phyloP scores from a whole-genome alignment of 2,113 vertebrate species.

The Pelvicachromis taeniatus region DNA sequence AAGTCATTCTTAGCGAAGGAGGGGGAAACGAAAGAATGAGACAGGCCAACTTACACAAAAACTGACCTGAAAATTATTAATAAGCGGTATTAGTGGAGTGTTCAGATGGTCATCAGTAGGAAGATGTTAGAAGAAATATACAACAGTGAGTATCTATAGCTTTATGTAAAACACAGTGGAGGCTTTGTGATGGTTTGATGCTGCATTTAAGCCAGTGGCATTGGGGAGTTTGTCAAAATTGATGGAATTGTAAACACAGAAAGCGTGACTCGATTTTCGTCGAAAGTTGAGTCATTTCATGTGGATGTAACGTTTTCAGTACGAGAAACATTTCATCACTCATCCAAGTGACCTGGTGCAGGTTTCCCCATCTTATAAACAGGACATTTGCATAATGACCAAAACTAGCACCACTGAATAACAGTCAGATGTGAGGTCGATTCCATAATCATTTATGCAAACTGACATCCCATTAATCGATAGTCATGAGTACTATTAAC shows the following conservation, averaged over 20 bases:
- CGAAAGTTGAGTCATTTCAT: neutral
- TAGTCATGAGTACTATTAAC: neutral
- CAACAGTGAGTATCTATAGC: neutral
- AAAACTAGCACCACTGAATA: neutral
- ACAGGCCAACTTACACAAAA: neutral
- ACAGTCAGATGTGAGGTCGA: neutral
- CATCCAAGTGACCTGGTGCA: neutral
- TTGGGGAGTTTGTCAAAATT: neutral
- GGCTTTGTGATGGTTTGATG: neutral
- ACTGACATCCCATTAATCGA: neutral
- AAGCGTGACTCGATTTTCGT: neutral
- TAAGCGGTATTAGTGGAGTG: fast-evolving
- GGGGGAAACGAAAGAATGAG: neutral
- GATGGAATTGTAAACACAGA: neutral
- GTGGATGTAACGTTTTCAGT: neutral
- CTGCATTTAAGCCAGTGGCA: neutral
- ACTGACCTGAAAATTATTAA: neutral
- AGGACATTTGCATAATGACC: neutral
- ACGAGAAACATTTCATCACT: neutral
- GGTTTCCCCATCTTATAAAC: neutral
- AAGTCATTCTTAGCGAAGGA: neutral
- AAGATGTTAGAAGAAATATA: neutral
- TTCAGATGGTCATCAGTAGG: neutral
- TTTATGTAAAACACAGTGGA: neutral
- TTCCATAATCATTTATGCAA: neutral